Conservation (phyloP, 2,797 vertebrate species). For the Knipowitschia caucasica region DNA sequence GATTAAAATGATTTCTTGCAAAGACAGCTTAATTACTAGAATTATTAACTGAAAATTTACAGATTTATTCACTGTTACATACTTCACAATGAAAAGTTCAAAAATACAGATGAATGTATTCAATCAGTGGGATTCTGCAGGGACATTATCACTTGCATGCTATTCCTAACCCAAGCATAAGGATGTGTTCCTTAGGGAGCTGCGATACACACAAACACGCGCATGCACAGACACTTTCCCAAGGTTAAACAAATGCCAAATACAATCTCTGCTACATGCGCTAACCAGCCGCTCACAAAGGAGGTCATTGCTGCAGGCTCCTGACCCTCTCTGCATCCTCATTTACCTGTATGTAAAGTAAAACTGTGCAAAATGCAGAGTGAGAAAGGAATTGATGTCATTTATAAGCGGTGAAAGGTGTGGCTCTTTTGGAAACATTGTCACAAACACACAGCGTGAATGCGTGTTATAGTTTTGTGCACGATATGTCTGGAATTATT, state of each 20-base stretch:
- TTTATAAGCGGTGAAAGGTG: conserved; percentile 20
- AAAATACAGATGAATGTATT: conserved; percentile 47
- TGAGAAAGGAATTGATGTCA: conserved; percentile 46
- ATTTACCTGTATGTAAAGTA: conserved; percentile 34
- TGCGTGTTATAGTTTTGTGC: conserved; percentile 26
- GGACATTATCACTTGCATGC: conserved; percentile 56
- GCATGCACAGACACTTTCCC: conserved; percentile 42
- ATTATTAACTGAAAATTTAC: conserved; percentile 46
- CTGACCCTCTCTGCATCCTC: conserved; percentile 43
- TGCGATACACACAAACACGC: conserved; percentile 48
- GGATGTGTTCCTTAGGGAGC: conserved; percentile 63
- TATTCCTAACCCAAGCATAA: conserved; percentile 67
- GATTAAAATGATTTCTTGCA: conserved; percentile 46
- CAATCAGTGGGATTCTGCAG: conserved; percentile 61
- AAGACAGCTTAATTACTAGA: conserved; percentile 45
- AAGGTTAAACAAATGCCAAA: conserved; percentile 74
- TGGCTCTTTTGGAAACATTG: conserved; percentile 40
- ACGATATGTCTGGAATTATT: conserved; percentile 27
- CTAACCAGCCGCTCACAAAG: conserved; percentile 61
- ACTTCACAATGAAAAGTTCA: conserved; percentile 36
- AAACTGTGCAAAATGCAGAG: conserved; percentile 23
- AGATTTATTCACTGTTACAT: not conserved
- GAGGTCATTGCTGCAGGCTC: conserved; percentile 45
- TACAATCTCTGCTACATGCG: conserved; percentile 52
- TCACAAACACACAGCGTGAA: conserved; percentile 19